Base-by-base conservation (phyloP, 2,888 invertebrate species). In the Aromia moschata region DNA sequence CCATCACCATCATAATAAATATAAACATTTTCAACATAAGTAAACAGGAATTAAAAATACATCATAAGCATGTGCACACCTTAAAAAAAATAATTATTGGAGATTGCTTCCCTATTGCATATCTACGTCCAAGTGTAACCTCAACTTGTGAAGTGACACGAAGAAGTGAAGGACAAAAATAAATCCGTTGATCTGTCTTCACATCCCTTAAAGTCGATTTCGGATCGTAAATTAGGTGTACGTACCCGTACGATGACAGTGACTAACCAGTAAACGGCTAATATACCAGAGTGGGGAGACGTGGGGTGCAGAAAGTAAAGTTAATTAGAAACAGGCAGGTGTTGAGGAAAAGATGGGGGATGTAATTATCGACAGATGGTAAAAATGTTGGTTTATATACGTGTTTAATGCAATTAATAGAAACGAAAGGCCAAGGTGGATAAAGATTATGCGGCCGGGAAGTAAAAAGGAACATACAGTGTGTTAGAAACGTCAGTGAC, bases 251-350 rank as follows among this genome's bases (percentile, higher is more conserved):
- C 25, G 9, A 25, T 25, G 4, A 25, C 25, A 25, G 9, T 33
- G 33, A 33, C 11, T 11, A n/a, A 33, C 3, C 10, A 11, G 2
- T 11, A 7, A 33, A 52, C 41, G 20, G 17, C 30, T 38, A 4
- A 25, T 2, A n/a, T 15, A 15, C 9, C 37, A 7, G 17, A 55
- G 64, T 60, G 56, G 31, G 58, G 14, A 43, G 38, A 33, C 53
- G 58, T n/a, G n/a, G n/a, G n/a, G n/a, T n/a, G 60, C 45, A 49
- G 31, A 37, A 58, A 54, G 65, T 60, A 63, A 61, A 51, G 52
- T 61, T 55, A 63, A 65, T 63, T 65, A 60, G 47, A 57, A 25
- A 59, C 51, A 54, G 60, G 65, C 65, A 65, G 69, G 65, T 65
- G 69, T 58, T 65, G 62, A 67, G 61, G 36, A 15, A 52, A 31